Base-by-base conservation (phyloP, 2,113 vertebrate genomes). In the Dolichallabes microphthalmus region DNA sequence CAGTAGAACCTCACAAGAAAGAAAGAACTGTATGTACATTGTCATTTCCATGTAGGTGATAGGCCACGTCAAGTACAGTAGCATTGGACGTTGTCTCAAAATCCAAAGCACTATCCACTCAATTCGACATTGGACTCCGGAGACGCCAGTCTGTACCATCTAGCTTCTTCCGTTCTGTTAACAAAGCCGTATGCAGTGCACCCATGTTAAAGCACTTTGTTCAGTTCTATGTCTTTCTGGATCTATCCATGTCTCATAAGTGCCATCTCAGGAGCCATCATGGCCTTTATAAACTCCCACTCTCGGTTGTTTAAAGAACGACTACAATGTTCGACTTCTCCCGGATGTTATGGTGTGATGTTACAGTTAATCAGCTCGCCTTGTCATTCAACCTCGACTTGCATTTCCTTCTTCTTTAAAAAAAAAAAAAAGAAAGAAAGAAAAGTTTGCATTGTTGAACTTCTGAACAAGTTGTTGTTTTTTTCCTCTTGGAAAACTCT, bases 401-500 rank as follows among this genome's bases (percentile, higher is more conserved):
- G 13, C 12, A 35, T 66, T n/a, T 84, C 30, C 27, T 58, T 25
- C 45, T 52, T 77, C 45, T 45, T 14, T 60, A 20, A 25, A 27
- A n/a, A 27, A 63, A 68, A 68, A 30, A 66, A 11, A n/a, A 8
- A 74, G 45, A 73, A 5, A n/a, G n/a, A n/a, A 73, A 64, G 27
- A 20, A 66, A 68, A 30, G 39, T 82, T 82, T 35, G 58, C 50
- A 17, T 80, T 71, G 64, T 69, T 53, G 30, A 85, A 80, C 32
- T 61, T 53, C n/a, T 71, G 77, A 71, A 73, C 35, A 80, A 52
- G 71, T 20, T 83, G 27, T 64, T 55, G 4, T 3, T 50, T 50
- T 73, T 9, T 32, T 6, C 14, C 76, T 58, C 14, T 76, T 50
- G 50, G 61, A 35, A 85, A 85, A 69, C 76, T 69, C 12, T 53